Evolutionary conservation across 2,113 vertebrate species (phyloP).

Genomic region (Aspiorhynchus laticeps): DNA sequence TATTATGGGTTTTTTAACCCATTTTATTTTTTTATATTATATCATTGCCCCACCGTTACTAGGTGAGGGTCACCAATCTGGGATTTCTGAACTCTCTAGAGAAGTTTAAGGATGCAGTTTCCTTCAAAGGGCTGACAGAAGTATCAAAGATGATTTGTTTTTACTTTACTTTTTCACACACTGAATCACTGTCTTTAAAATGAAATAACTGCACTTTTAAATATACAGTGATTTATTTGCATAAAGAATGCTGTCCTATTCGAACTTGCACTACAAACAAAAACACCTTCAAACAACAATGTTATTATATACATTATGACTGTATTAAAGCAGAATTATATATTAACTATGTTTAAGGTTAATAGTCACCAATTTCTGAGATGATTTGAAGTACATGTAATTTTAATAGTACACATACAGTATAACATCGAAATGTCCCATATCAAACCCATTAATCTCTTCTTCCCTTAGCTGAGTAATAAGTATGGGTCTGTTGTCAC

Average conservation of each 20-base stretch:
- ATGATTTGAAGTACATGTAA: neutral
- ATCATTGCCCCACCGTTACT: neutral
- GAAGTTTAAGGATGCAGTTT: neutral
- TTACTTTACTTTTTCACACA: neutral
- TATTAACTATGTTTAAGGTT: neutral
- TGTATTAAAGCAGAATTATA: neutral
- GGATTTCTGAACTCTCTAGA: neutral
- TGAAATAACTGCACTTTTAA: neutral
- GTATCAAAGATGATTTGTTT: neutral
- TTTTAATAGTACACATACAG: neutral
- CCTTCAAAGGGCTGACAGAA: neutral
- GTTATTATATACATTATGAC: neutral
- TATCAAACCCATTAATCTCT: neutral
- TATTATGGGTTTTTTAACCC: no score
- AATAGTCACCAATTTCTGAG: neutral
- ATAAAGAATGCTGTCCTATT: neutral
- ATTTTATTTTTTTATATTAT: no score
- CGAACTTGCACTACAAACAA: neutral
- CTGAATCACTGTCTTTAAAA: neutral
- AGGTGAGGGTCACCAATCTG: neutral
- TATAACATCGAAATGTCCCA: neutral
- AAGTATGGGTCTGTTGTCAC: constrained; percentile 61
- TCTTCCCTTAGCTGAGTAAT: constrained; percentile 54
- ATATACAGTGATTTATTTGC: neutral
- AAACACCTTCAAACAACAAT: neutral